Evolutionary conservation across 2,888 invertebrate species (phyloP).

Genomic region (Tipula confusa): DNA sequence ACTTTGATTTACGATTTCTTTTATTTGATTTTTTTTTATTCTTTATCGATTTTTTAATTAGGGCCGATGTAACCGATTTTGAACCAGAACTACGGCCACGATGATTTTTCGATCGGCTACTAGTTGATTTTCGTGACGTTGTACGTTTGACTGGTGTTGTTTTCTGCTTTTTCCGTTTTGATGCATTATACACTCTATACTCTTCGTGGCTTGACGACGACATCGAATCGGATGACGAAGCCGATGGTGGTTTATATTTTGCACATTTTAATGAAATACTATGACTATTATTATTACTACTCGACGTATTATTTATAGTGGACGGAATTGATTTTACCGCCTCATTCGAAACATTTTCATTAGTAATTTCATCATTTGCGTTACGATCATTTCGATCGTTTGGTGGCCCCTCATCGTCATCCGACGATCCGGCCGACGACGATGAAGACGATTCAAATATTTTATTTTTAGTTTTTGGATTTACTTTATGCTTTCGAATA

Average conservation of each 20-base stretch:
- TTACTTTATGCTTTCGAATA: neutral
- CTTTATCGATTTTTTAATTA: constrained; percentile 10
- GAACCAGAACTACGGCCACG: neutral
- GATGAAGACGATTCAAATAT: constrained; percentile 34
- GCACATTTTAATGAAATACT: neutral
- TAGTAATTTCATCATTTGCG: constrained; percentile 33
- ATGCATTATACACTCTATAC: constrained; percentile 3
- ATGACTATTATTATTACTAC: neutral
- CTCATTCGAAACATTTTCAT: neutral
- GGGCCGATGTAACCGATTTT: constrained; percentile 13
- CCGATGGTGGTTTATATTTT: neutral
- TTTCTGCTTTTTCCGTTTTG: neutral
- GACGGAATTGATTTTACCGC: neutral
- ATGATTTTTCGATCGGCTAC: neutral
- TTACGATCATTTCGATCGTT: constrained; percentile 43
- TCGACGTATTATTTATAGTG: neutral
- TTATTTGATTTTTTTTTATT: constrained; percentile 26
- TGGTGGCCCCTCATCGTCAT: too few species aligned
- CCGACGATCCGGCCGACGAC: constrained; percentile 41
- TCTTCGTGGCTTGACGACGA: constrained; percentile 30
- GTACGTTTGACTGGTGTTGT: neutral
- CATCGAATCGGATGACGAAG: constrained; percentile 29
- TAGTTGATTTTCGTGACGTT: neutral
- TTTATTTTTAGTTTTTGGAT: neutral
- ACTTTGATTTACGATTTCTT: neutral